phyloP scores from a whole-genome alignment of 2,113 vertebrate genomes.

The Mirounga angustirostris region DNA sequence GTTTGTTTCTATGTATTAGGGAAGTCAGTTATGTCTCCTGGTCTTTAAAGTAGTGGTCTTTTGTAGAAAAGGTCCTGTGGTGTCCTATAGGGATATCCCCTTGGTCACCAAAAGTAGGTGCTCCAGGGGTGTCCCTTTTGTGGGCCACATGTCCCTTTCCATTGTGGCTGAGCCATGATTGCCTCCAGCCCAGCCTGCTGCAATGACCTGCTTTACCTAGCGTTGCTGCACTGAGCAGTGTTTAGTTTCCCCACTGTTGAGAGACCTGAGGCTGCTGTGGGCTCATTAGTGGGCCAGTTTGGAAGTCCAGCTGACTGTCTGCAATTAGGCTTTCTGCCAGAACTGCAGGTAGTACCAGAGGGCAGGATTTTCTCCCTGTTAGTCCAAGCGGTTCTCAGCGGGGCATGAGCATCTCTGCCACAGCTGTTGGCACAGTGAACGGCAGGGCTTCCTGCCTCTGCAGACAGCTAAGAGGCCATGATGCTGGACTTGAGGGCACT shows the following conservation, averaged over 20 bases:
- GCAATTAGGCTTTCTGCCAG: not conserved
- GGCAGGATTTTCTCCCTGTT: not conserved
- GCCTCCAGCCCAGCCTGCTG: not conserved
- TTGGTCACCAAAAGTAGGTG: not conserved
- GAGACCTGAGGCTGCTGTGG: not conserved
- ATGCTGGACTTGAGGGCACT: not conserved
- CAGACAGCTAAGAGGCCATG: not conserved
- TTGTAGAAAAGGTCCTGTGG: not conserved
- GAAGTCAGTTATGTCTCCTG: not conserved
- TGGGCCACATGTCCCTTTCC: not conserved
- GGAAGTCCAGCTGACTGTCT: not conserved
- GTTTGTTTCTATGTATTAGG: not conserved
- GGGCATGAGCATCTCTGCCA: not conserved
- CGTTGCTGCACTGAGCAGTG: fast-evolving
- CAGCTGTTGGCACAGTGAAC: not conserved
- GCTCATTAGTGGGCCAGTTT: not conserved
- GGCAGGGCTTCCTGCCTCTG: not conserved
- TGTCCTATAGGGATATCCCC: not conserved
- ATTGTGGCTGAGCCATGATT: not conserved
- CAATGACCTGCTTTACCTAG: not conserved
- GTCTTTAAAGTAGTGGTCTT: not conserved
- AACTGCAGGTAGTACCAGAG: not conserved
- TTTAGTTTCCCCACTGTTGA: not conserved
- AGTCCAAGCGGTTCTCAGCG: not conserved
- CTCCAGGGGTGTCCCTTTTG: not conserved